These are phyloP conservation scores for Myotis pilosus DNA, from an alignment of 2,797 vertebrate genomes.

Conservation along the genomic window DNA sequence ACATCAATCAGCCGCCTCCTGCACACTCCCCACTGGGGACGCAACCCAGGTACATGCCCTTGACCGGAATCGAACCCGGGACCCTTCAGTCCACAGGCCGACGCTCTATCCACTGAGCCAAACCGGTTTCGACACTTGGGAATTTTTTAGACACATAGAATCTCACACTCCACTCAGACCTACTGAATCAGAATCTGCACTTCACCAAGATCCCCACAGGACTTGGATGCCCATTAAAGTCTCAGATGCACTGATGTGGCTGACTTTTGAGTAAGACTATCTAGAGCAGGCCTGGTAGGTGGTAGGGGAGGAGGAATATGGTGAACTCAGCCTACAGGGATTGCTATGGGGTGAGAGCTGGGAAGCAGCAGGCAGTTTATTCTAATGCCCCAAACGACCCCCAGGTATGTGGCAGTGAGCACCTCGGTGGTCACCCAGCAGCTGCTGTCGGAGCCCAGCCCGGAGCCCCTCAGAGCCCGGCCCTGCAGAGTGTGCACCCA, in stretches of 20 bases:
- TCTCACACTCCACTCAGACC: background rate
- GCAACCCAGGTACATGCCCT: too few relatives aligned
- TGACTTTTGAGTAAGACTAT: background rate
- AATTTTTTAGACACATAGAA: background rate
- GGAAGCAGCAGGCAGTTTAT: background rate
- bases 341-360: background rate
- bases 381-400: background rate
- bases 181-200: background rate
- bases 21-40: too few relatives aligned
- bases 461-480: background rate
- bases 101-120: too few relatives aligned
- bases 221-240: background rate
- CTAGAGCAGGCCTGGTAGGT: background rate
- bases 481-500: constrained; percentile 60
- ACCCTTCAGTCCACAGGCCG: too few relatives aligned
- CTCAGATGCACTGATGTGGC: background rate
- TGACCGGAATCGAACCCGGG: too few relatives aligned
- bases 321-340: background rate
- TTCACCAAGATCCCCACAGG: background rate
- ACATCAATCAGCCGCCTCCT: too few relatives aligned
- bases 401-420: constrained; percentile 52
- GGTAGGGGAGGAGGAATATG: background rate
- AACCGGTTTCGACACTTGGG: too few relatives aligned
- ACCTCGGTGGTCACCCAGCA: constrained; percentile 66
- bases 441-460: background rate